phyloP scores from a whole-genome alignment of 2,888 invertebrate genomes.

The Synanthedon tipuliformis region DNA sequence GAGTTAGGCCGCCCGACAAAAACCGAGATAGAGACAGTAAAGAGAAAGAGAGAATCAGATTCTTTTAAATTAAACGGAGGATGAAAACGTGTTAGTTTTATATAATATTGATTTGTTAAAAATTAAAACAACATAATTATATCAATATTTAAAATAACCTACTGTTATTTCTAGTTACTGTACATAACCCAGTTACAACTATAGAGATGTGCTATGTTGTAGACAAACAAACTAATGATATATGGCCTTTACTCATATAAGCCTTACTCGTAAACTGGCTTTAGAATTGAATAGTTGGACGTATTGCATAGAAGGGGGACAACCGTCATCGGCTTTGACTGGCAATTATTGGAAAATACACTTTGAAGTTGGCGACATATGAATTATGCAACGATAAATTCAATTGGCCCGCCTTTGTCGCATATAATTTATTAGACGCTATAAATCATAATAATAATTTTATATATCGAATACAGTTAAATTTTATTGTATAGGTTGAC shows the following conservation, averaged over 20 bases:
- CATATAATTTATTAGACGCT: not conserved
- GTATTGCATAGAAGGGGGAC: slow-evolving; percentile 18
- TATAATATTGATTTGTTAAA: too few species aligned
- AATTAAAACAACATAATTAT: too few species aligned
- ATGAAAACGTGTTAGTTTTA: too few species aligned
- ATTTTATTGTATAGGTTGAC: too few species aligned
- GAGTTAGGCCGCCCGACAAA: too few species aligned
- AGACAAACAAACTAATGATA: slow-evolving; percentile 53
- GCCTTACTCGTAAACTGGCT: slow-evolving; percentile 18
- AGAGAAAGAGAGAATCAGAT: too few species aligned
- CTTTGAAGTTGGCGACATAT: not conserved
- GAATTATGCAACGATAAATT: not conserved
- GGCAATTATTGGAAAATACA: not conserved
- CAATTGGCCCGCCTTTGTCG: not conserved
- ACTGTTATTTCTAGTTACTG: slow-evolving; percentile 8
- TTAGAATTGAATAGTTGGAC: slow-evolving; percentile 26
- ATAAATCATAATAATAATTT: too few species aligned
- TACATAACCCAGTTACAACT: slow-evolving; percentile 40
- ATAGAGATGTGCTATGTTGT: slow-evolving; percentile 7
- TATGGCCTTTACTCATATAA: slow-evolving; percentile 23
- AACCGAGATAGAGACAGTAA: too few species aligned
- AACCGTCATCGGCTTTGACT: slow-evolving; percentile 1
- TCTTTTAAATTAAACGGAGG: too few species aligned
- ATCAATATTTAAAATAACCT: too few species aligned
- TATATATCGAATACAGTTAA: too few species aligned